Evolutionary conservation across 2,888 invertebrate species (phyloP).

Genomic region (Ptychoptera albimana): DNA sequence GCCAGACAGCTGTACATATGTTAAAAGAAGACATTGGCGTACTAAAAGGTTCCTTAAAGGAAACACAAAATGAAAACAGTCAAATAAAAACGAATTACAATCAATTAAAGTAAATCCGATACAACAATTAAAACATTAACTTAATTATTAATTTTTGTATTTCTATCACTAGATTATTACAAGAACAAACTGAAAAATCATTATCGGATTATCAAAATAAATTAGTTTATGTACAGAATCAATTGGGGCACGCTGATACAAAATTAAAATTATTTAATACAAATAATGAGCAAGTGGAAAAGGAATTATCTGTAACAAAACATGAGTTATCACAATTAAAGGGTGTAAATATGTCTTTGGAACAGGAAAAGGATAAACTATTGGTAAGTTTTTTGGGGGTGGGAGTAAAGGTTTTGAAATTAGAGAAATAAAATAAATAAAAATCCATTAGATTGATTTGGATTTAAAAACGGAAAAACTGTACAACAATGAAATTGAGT

Average conservation of each 20-base stretch:
- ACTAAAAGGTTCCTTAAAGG: conserved; percentile 33
- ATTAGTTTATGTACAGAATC: conserved; percentile 43
- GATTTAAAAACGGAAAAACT: conserved; percentile 58
- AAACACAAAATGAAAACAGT: conserved; percentile 35
- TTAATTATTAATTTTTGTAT: conserved; percentile 2
- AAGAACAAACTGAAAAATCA: conserved; percentile 61
- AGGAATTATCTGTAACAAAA: conserved; percentile 42
- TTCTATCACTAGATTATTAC: conserved; percentile 41
- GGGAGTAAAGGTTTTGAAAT: too few relatives aligned
- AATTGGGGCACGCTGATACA: conserved; percentile 42
- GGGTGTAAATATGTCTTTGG: conserved; percentile 43
- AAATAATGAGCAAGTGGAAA: conserved; percentile 39
- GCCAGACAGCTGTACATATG: conserved; percentile 34
- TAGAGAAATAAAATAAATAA: not conserved
- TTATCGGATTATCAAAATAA: conserved; percentile 52
- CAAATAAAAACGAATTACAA: conserved; percentile 36
- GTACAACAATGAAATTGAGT: conserved; percentile 45
- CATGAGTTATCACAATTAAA: conserved; percentile 47
- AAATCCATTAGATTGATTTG: conserved; percentile 34
- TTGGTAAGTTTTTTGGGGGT: conserved; percentile 27
- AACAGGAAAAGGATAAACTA: conserved; percentile 54
- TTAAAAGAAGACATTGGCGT: conserved; percentile 40
- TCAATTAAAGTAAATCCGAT: conserved; percentile 36
- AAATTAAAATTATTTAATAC: conserved; percentile 39
- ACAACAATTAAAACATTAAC: conserved; percentile 1